phyloP scores from a whole-genome alignment of 2,113 vertebrate genomes.

The Tursiops truncatus region DNA sequence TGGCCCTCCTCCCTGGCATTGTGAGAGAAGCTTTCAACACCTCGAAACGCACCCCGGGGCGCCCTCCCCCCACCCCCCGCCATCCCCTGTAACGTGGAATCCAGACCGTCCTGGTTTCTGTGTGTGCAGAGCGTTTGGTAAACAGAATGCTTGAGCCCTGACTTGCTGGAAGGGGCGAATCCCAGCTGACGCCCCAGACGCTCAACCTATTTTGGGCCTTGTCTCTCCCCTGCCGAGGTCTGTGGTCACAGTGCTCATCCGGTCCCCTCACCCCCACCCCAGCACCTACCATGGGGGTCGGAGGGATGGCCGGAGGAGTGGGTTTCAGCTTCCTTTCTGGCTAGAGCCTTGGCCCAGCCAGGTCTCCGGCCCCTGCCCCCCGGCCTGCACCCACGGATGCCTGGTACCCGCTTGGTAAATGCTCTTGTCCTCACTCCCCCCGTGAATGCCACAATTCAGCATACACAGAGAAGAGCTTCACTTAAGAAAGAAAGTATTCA shows the following conservation, averaged over 20 bases:
- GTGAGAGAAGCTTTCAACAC: conserved; percentile 18
- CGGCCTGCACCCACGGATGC: background rate
- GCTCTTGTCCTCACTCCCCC: conserved; percentile 34
- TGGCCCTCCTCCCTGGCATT: background rate
- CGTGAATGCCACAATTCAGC: conserved; percentile 69
- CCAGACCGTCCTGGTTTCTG: conserved; percentile 33
- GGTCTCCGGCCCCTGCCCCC: background rate
- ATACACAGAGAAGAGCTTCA: conserved; percentile 55
- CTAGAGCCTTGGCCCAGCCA: background rate
- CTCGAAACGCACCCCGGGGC: background rate
- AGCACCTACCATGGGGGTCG: background rate
- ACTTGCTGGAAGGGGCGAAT: conserved; percentile 68
- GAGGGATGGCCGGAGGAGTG: background rate
- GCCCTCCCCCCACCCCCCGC: background rate
- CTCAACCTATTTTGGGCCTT: conserved; percentile 61
- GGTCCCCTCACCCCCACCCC: background rate
- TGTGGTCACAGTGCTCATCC: conserved; percentile 55
- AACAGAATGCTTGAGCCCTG: conserved; percentile 71
- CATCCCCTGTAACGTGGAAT: background rate
- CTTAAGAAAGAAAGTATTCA: conserved; percentile 70
- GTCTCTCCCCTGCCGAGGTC: conserved; percentile 28
- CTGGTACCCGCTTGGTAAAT: conserved; percentile 36
- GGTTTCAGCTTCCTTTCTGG: background rate
- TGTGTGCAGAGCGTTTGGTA: conserved; percentile 64
- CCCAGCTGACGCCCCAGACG: conserved; percentile 67